These are phyloP conservation scores for Apis florea DNA, from an alignment of 1,140 invertebrate genomes.

Conservation along the genomic window DNA sequence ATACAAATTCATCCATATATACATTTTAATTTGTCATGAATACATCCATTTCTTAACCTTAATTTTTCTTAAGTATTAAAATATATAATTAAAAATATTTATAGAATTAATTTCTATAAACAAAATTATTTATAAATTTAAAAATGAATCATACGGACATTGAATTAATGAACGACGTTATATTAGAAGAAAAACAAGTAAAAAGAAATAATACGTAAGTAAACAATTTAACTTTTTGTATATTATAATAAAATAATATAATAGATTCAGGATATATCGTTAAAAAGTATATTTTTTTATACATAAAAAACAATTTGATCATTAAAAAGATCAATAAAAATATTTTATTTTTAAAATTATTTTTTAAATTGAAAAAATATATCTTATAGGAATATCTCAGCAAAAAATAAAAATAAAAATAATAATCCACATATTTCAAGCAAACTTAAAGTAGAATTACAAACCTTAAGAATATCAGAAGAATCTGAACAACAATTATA, in stretches of 20 bases:
- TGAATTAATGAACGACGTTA: constrained; percentile 67
- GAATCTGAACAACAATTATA: constrained; percentile 85
- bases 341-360: background rate
- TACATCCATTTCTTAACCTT: background rate
- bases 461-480: constrained; percentile 84
- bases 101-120: background rate
- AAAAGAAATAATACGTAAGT: constrained; percentile 16
- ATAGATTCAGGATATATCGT: background rate
- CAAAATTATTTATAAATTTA: background rate
- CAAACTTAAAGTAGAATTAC: constrained; percentile 85
- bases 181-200: constrained; percentile 44
- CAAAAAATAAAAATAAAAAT: constrained; percentile 21
- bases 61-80: background rate
- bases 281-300: background rate
- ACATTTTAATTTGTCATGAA: background rate
- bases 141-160: constrained; percentile 65
- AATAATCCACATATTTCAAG: constrained; percentile 5
- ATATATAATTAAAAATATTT: background rate
- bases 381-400: constrained; percentile 20
- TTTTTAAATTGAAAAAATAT: background rate
- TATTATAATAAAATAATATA: background rate
- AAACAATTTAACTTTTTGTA: background rate
- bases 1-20: background rate
- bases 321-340: background rate
- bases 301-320: background rate